Base-by-base conservation (phyloP, 2,888 invertebrate species). In the Drosophila dives region DNA sequence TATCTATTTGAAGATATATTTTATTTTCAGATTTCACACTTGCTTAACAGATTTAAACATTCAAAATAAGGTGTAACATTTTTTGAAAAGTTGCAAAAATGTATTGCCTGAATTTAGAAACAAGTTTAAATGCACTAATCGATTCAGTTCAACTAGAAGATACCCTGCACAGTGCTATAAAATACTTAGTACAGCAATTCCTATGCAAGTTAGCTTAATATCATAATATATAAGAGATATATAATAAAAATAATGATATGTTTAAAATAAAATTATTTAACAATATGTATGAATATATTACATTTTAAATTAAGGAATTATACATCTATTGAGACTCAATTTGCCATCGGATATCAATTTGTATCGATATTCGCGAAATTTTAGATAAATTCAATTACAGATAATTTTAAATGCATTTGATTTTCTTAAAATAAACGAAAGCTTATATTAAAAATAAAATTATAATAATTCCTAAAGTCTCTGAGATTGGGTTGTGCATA, bases 401-500 rank as follows among this genome's bases (percentile, higher is more conserved):
- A 12, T 23, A 23, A 15, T 23, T 7, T 23, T 1, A 23, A 15
- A 3, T 2, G 12, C 1, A 15, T 8, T 23, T 15, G 12, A 3
- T 7, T 20, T 7, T 12, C 3, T 1, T 12, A 17, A 7, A 12
- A 23, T 45, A 45, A 7, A 12, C 1, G 7, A 23, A 2, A 45
- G 2, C 3, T 15, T 7, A 15, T 8, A 23, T 8, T 23, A 12
- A 7, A 45, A 45, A 23, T 45, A 15, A 8, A 4, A 23, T 4
- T 8, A 8, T 1, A 23, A 8, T 45, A 23, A 0, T 4, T 15
- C 0, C 3, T 0, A 8, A 45, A 23, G 15, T 12, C 12, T 20
- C 3, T 12, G 12, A 12, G 20, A 20, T 20, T 12, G 12, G 12
- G 7, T 45, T 20, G 7, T 20, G 12, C 20, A 45, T 7, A 15